phyloP scores from a whole-genome alignment of 2,888 invertebrate species.

The Maniola hyperantus region DNA sequence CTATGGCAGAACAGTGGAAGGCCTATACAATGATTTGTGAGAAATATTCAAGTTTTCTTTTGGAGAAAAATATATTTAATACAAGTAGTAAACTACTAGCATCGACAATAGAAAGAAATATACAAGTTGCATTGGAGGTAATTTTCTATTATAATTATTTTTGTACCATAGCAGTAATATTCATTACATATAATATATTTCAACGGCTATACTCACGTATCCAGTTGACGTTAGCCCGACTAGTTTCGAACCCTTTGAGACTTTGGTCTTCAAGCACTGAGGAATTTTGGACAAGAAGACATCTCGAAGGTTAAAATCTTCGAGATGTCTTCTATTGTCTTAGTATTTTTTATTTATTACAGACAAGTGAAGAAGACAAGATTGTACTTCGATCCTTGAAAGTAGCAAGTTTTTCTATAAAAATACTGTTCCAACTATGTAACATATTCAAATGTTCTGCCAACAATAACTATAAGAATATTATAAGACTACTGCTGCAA shows the following conservation, averaged over 20 bases:
- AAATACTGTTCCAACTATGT: constrained; percentile 71
- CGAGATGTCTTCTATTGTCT: no score
- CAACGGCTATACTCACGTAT: no score
- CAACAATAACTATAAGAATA: constrained; percentile 48
- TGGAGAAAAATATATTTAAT: constrained; percentile 55
- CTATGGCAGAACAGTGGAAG: constrained; percentile 83
- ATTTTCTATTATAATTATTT: background rate
- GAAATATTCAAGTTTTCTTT: constrained; percentile 64
- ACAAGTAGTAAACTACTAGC: constrained; percentile 57
- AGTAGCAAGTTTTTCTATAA: constrained; percentile 74
- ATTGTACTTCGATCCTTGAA: constrained; percentile 67
- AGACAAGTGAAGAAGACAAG: constrained; percentile 69
- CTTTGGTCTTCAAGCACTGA: no score
- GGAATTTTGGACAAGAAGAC: no score
- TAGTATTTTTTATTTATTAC: constrained; percentile 21
- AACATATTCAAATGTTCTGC: constrained; percentile 58
- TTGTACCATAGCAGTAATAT: no score
- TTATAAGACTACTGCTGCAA: constrained; percentile 56
- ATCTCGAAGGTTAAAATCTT: no score
- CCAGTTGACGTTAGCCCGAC: no score
- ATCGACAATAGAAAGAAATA: constrained; percentile 54
- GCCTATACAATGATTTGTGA: constrained; percentile 71
- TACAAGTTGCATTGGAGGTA: constrained; percentile 62
- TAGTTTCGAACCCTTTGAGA: no score
- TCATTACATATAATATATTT: no score